Evolutionary conservation across 2,113 vertebrate species (phyloP), one percentile per base, ranked within the genome.

Genomic region (Dasypus novemcinctus): DNA sequence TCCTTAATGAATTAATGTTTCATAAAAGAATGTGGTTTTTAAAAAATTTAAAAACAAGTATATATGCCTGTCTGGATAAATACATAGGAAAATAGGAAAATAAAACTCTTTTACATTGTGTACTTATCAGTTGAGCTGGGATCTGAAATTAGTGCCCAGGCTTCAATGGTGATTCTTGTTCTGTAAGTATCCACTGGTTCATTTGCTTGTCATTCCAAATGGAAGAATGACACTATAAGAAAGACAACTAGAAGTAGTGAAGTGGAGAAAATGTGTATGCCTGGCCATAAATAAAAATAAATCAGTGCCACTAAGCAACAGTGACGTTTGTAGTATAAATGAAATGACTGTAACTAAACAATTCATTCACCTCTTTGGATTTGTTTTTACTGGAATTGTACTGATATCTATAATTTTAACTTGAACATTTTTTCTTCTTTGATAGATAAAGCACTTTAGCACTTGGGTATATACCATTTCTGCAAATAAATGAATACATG

Each of bases 301-400:
- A 93, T 59, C 52, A 87, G 29, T 61, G 29, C 11, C 68, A 90
- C 0, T 0, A 83, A 41, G 49, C 2, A 69, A 83, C 11, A 93
- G n/a, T 10, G 61, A 84, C 63, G n/a, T 52, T n/a, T 95, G 93
- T 15, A 84, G 57, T 86, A n/a, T 17, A 97, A 96, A 93, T 29
- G 0, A 90, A 93, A 85, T 66, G 29, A 46, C 7, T 75, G 3
- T 64, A 95, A 71, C 23, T 20, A 83, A 27, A 33, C 0, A 49
- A 87, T 87, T 52, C 57, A 94, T 29, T 57, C 20, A 87, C 12
- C 66, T 85, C 2, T 72, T 54, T 52, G 13, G 46, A n/a, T 57
- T 52, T 84, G 0, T 87, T 98, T 69, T 91, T 23, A 92, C 41
- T 68, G 64, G 41, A 85, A 96, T 90, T 12, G 29, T 92, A 83